Base-by-base conservation (phyloP, 2,888 invertebrate species). In the Epistrophella euchroma region DNA sequence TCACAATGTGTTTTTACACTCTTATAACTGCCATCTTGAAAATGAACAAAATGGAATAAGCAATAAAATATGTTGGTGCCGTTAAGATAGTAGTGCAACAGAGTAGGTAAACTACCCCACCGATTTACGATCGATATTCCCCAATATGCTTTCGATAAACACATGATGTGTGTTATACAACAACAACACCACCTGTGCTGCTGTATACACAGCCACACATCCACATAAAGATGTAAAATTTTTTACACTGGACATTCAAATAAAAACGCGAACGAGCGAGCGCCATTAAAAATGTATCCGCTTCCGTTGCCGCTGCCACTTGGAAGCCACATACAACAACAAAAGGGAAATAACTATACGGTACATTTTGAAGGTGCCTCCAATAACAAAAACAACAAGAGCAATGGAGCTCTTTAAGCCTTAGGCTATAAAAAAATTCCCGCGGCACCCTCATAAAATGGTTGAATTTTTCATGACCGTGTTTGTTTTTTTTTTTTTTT, bases 381-480 rank as follows among this genome's bases (percentile, higher is more conserved):
- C 19, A 75, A 66, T 47, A 32, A 22, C 58, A 45, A 70, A 43
- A 43, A 22, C 66, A 66, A 66, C 35, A 6, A 2, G 13, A 75
- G 78, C 56, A 52, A 70, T 76, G 68, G 62, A 45, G 55, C 52
- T 72, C 75, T 75, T 71, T 37, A 76, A 79, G 71, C 68, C 52
- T 40, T 22, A 75, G 81, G 81, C 60, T 77, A 81, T 81, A 81
- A 81, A 81, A 73, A 64, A 85, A 77, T 62, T 85, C 85, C 73
- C 76, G 85, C 72, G 81, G 81, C 76, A 81, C 85, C 81, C 81
- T 85, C 81, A 70, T 85, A 81, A 85, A 85, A 76, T 70, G 81
- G 55, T 81, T 85, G 85, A 85, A 85, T 85, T 81, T 85, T 85
- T 85, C 81, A 85, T 85, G 81, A 77, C 81, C 76, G 76, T 81